Evolutionary conservation across 2,113 vertebrate species (phyloP).

Genomic region (Scortum barcoo): DNA sequence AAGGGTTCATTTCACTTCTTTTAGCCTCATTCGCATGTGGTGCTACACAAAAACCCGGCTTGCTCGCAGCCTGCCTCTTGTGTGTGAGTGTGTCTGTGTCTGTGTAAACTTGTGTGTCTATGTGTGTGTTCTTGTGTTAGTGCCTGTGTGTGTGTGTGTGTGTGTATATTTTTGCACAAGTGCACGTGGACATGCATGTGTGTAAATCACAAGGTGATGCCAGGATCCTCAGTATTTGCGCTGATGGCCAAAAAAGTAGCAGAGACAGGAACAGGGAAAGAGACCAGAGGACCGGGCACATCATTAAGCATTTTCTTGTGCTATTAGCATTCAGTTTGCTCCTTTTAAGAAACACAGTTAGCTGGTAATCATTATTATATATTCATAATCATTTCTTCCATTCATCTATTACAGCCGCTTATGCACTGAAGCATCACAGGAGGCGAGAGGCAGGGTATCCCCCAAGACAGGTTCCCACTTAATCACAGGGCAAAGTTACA

Average conservation of each 20-base stretch:
- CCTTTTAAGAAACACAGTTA: constrained; percentile 19
- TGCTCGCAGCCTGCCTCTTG: constrained; percentile 81
- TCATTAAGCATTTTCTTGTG: constrained; percentile 26
- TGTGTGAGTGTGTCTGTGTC: constrained; percentile 28
- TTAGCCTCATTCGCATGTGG: constrained; percentile 93
- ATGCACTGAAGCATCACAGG: too few relatives aligned
- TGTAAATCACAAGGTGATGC: constrained; percentile 52
- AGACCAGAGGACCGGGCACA: constrained; percentile 22
- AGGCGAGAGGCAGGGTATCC: too few relatives aligned
- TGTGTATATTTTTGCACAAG: background rate
- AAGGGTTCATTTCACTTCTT: constrained; percentile 93
- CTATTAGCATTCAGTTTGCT: constrained; percentile 16
- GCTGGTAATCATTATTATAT: background rate
- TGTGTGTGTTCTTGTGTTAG: constrained; percentile 2
- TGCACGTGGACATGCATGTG: constrained; percentile 22
- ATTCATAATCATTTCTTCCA: background rate
- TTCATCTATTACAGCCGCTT: too few relatives aligned
- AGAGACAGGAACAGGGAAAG: constrained; percentile 33
- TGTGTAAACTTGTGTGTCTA: constrained; percentile 8
- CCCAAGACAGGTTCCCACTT: too few relatives aligned
- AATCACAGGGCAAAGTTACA: background rate
- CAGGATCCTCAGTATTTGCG: constrained; percentile 38
- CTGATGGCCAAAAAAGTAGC: constrained; percentile 30
- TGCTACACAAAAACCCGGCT: constrained; percentile 82
- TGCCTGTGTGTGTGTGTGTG: background rate